Evolutionary conservation across 2,888 invertebrate species (phyloP).

Genomic region (Hyposoter dolosus): DNA sequence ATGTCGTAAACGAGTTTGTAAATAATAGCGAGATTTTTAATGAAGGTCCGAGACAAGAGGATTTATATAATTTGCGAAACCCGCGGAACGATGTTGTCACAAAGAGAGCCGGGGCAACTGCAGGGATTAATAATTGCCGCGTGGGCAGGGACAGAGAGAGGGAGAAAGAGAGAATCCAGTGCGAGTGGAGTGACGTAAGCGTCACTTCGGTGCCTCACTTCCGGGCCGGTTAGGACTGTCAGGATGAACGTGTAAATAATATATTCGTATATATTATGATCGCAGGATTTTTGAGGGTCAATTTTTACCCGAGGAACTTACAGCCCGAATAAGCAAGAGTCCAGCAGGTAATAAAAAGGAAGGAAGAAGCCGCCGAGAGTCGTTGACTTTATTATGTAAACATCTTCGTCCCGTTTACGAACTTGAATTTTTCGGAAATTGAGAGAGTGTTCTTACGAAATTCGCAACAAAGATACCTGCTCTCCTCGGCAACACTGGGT

Average conservation of each 20-base stretch:
- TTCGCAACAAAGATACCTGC: background rate
- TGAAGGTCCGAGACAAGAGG: constrained; percentile 37
- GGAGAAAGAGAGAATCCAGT: constrained; percentile 14
- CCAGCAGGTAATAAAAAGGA: constrained; percentile 17
- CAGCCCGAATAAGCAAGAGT: constrained; percentile 27
- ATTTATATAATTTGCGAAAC: constrained; percentile 65
- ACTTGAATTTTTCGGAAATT: background rate
- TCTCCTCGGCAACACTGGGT: background rate
- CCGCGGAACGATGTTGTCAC: constrained; percentile 68
- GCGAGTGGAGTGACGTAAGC: constrained; percentile 57
- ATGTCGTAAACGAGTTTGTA: constrained; percentile 30
- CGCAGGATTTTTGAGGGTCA: constrained; percentile 34
- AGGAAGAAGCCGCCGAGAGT: constrained; percentile 14
- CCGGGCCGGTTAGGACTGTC: constrained; percentile 57
- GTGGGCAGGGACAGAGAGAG: constrained; percentile 62
- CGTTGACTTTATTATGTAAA: constrained; percentile 11
- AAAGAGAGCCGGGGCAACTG: constrained; percentile 69
- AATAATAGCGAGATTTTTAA: constrained; percentile 53
- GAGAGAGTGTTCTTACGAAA: background rate
- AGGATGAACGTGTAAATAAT: constrained; percentile 19
- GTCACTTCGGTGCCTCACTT: constrained; percentile 47
- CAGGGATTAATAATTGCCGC: constrained; percentile 73
- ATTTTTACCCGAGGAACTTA: constrained; percentile 43
- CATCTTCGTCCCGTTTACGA: constrained; percentile 4
- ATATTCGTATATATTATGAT: constrained; percentile 20